These are phyloP conservation scores for Epinotia brunnichana DNA, from an alignment of 2,888 invertebrate genomes.

Conservation along the genomic window DNA sequence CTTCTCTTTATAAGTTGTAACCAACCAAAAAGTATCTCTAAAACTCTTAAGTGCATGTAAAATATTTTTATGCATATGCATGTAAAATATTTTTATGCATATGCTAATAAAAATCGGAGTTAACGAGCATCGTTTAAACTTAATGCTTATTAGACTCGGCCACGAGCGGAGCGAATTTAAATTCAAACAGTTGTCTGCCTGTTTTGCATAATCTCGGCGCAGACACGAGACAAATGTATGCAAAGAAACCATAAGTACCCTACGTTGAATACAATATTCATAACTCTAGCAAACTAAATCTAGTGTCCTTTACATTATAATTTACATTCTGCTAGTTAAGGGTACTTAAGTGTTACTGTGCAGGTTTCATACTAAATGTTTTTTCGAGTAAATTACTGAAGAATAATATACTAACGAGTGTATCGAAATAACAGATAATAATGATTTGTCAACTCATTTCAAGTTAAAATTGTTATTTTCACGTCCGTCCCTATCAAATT, in stretches of 20 bases:
- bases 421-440: no score
- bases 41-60: neutral
- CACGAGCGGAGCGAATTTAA: slow-evolving; percentile 3
- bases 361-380: no score
- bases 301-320: neutral
- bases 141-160: slow-evolving; percentile 14
- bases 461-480: no score
- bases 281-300: slow-evolving; percentile 1
- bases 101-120: slow-evolving; percentile 7
- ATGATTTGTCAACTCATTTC: no score
- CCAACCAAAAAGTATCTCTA: no score
- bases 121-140: slow-evolving; percentile 20
- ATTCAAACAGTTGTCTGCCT: slow-evolving; percentile 19
- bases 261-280: slow-evolving; percentile 11
- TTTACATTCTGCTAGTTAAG: neutral
- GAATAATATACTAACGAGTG: no score
- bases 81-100: neutral
- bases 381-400: no score
- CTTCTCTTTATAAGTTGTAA: no score
- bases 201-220: slow-evolving; percentile 27
- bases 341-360: no score
- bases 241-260: slow-evolving; percentile 4
- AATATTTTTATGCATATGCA: neutral
- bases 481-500: no score
- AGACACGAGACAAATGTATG: slow-evolving; percentile 17